Percentiles rank a stretch among this genome's conserved stretches.
phyloP scores from a whole-genome alignment of 2,888 invertebrate genomes.

The Phortica magna region DNA sequence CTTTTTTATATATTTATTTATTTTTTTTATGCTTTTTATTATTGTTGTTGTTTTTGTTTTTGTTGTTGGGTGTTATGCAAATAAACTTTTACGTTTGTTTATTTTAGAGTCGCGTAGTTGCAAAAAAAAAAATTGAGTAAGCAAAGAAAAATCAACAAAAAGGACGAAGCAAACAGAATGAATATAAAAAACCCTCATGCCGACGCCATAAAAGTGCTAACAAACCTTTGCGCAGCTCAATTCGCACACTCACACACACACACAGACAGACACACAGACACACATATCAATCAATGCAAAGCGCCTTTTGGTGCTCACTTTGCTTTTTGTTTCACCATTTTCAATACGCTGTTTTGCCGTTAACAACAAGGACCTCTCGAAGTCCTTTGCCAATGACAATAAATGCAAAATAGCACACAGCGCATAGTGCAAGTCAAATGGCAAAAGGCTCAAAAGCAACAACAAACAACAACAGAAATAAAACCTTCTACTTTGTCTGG shows the following conservation, averaged over 20 bases:
- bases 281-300: constrained; percentile 19
- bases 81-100: too few relatives aligned
- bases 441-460: background rate
- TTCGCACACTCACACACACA: background rate
- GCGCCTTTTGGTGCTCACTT: background rate
- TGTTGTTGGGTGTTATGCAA: too few relatives aligned
- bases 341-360: background rate
- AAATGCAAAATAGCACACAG: constrained; percentile 20
- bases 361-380: constrained; percentile 6
- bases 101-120: too few relatives aligned
- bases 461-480: background rate
- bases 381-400: constrained; percentile 16
- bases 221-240: background rate
- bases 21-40: too few relatives aligned
- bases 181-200: background rate
- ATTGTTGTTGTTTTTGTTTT: too few relatives aligned
- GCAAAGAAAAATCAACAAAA: too few relatives aligned
- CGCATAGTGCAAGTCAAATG: constrained; percentile 24
- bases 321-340: constrained; percentile 6
- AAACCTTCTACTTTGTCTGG: background rate
- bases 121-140: too few relatives aligned
- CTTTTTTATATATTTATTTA: too few relatives aligned
- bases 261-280: background rate
- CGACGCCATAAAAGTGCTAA: background rate
- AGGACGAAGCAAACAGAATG: background rate